These are phyloP conservation scores for Sarcophaga rosellei DNA, from an alignment of 2,888 invertebrate genomes.

Conservation along the genomic window DNA sequence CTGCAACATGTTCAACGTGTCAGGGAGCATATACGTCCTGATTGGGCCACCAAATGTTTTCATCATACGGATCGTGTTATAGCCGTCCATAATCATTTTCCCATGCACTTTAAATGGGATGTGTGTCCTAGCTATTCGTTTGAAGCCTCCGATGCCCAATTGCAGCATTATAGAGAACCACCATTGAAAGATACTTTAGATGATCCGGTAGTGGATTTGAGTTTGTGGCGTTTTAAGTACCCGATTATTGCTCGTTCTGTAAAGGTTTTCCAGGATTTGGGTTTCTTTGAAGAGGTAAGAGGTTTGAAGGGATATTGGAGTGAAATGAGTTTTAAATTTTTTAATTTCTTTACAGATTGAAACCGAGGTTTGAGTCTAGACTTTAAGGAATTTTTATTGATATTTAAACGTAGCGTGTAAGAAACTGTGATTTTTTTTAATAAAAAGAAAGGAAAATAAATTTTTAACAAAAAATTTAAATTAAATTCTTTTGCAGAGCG, in stretches of 20 bases:
- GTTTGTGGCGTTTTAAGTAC: slow-evolving; percentile 92
- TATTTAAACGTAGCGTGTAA: too few species aligned
- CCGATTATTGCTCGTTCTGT: slow-evolving; percentile 86
- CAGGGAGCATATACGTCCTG: slow-evolving; percentile 93
- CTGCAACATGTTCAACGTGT: slow-evolving; percentile 93
- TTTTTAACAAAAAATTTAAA: too few species aligned
- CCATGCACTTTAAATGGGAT: slow-evolving; percentile 89
- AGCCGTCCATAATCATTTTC: slow-evolving; percentile 95
- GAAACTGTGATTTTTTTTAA: too few species aligned
- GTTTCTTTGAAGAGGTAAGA: slow-evolving; percentile 28
- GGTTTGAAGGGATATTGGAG: not conserved
- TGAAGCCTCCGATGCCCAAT: slow-evolving; percentile 89
- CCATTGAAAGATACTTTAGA: slow-evolving; percentile 90
- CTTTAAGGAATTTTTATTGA: too few species aligned
- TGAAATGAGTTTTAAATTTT: not conserved
- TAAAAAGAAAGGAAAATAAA: too few species aligned
- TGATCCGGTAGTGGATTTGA: slow-evolving; percentile 90
- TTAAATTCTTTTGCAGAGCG: too few species aligned
- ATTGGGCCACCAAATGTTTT: slow-evolving; percentile 94
- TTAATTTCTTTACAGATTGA: not conserved
- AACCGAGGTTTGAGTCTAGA: not conserved
- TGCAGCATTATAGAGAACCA: slow-evolving; percentile 95
- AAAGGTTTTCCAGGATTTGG: slow-evolving; percentile 85
- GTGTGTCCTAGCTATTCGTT: slow-evolving; percentile 90
- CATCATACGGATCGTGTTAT: slow-evolving; percentile 93